A percentile compares a stretch with the other conserved stretches of the same genome.
These are phyloP conservation scores for Atta cephalotes DNA, from an alignment of 1,140 invertebrate genomes.

Conservation along the genomic window DNA sequence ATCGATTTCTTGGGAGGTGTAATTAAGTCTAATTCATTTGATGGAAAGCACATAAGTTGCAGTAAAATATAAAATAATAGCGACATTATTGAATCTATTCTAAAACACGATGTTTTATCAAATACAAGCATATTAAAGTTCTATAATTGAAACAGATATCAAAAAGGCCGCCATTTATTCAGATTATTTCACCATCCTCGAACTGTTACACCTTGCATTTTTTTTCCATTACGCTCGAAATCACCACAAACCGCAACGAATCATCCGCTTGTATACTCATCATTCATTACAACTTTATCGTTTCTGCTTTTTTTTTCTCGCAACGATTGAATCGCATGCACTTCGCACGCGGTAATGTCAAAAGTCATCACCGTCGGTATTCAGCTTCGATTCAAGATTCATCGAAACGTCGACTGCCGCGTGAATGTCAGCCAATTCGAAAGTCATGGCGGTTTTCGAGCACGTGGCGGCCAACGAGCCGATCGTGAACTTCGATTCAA, in stretches of 20 bases:
- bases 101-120: neutral
- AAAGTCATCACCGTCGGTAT: conserved; percentile 34
- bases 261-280: neutral
- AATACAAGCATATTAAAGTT: conserved; percentile 4
- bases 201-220: conserved; percentile 12
- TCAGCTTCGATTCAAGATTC: conserved; percentile 37
- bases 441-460: conserved; percentile 41
- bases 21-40: neutral
- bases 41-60: conserved; percentile 1
- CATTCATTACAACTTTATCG: neutral
- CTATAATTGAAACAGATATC: neutral
- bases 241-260: conserved; percentile 11
- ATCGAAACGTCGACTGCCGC: conserved; percentile 26
- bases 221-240: neutral
- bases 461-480: conserved; percentile 37
- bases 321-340: conserved; percentile 17
- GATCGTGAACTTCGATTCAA: conserved; percentile 40
- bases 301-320: conserved; percentile 2
- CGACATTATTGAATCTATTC: neutral
- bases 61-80: neutral
- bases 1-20: neutral
- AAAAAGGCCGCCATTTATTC: neutral
- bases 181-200: neutral
- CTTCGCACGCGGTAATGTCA: conserved; percentile 24
- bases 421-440: conserved; percentile 53